A percentile compares a stretch with the other conserved stretches of the same genome.
Evolutionary conservation across 2,113 vertebrate genomes (phyloP).

Genomic region (Sceloporus undulatus): DNA sequence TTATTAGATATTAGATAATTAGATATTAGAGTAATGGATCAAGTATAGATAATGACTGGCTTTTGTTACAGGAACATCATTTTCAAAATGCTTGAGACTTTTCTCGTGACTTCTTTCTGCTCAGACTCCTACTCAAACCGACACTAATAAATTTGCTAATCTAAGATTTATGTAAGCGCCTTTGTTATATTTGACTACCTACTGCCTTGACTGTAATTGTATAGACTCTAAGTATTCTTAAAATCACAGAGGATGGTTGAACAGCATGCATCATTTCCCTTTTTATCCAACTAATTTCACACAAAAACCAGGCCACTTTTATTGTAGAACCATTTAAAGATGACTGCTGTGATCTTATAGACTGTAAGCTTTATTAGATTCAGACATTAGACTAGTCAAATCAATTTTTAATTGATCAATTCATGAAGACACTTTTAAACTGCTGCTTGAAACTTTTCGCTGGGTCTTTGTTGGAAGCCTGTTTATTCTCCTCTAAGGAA

Average conservation of each 20-base stretch:
- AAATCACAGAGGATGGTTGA: constrained; percentile 24
- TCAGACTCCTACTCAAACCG: not conserved
- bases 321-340: not conserved
- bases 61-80: constrained; percentile 13
- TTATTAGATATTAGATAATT: constrained; percentile 26
- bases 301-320: not conserved
- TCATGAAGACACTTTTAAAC: not conserved
- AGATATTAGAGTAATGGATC: not conserved
- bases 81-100: not conserved
- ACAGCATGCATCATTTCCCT: not conserved
- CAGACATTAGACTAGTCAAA: not conserved
- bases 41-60: not conserved
- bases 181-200: not conserved
- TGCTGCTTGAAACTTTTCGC: not conserved
- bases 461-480: not conserved
- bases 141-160: constrained; percentile 8
- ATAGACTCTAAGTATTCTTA: constrained; percentile 24
- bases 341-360: not conserved
- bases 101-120: constrained; percentile 36
- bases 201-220: constrained; percentile 11
- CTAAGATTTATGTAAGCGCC: constrained; percentile 10
- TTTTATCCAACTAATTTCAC: not conserved
- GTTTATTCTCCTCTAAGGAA: not conserved
- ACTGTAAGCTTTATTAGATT: not conserved
- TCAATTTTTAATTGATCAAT: not conserved